Evolutionary conservation across 2,113 vertebrate species (phyloP), one percentile per base, ranked within the genome.

Genomic region (Origma solitaria): DNA sequence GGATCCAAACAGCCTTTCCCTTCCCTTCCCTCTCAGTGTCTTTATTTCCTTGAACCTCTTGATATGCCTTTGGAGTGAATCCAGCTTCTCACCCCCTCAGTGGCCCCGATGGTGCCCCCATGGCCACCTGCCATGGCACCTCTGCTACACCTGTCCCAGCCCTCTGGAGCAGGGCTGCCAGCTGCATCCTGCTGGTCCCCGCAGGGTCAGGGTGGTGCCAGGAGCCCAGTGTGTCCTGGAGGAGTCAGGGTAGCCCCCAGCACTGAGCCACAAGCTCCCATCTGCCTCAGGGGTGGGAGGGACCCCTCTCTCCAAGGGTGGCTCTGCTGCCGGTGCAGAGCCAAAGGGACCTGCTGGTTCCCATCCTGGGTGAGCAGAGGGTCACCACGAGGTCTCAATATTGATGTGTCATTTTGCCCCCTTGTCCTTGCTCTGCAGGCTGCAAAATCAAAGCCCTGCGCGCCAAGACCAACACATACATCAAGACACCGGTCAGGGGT

Each of bases 371-470:
- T 0, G 68, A 62, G 62, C 70, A 18, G 37, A 14, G 35, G 4
- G 12, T 28, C 15, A 33, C 28, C 0, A 0, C 0, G 2, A 30
- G 37, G 7, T 45, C 61, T 64, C 35, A 5, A 31, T 15, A 0
- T 5, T 47, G 53, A 75, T 0, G 1, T n/a, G 18, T 24, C 28
- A 0, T 58, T 30, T 38, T 0, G 19, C 12, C 47, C 20, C 40
- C 11, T 68, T 49, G 28, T 51, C 8, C 27, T 76, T 23, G 5
- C 42, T 27, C 40, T 20, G 5, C 93, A 98, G 99, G 99, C n/a
- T 99, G 99, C 96, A 99, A 99, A 97, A 99, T 99, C 97, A 99
- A 99, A 97, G 99, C 99, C 7, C 96, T 99, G 24, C 98, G 99
- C 0, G 99, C 99, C 28, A 99, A 99, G 97, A 99, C 99, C 15